Evolutionary conservation across 2,113 vertebrate genomes (phyloP), one percentile per base, ranked within the genome.

Genomic region (Phasianus colchicus): DNA sequence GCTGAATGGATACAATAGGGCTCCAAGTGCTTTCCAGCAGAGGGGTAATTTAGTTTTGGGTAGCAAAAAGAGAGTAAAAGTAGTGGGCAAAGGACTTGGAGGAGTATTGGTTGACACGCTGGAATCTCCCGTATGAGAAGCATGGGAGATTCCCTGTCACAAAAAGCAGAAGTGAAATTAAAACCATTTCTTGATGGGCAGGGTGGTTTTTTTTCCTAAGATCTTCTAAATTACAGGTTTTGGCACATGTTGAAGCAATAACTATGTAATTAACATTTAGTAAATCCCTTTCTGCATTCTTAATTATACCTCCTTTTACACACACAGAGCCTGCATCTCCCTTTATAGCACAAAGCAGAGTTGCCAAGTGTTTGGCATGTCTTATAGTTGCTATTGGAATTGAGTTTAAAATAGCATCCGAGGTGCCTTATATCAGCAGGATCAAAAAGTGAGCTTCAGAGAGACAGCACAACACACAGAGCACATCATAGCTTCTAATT

Each of bases 211-310:
- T 32, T 95, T 95, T 91, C 29, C 79, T 88, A 57, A 94, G 79
- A 60, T 88, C 73, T 79, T 85, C 90, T 94, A 96, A 97, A 95
- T 95, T 96, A 96, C 90, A 93, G 94, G 83, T 81, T 90, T 96
- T 96, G 95, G 97, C 93, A 93, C 88, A 79, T 43, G 63, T 86
- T 91, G 93, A 94, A 96, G 96, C 91, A 95, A 61, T 96, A 96
- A 90, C 88, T 91, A 82, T 71, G 77, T 95, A 97, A 97, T 97
- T 97, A 97, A 96, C 96, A 93, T 97, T 95, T 95, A 97, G 90
- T 91, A 96, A 96, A 95, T 97, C 97, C 86, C 92, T 94, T 95
- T 96, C 92, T 94, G 73, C 73, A 1, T 96, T 94, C 84, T 96
- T 96, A 96, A 96, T 97, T 97, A 95, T 70, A 94, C 88, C 93